Conservation (phyloP, 2,113 vertebrate genomes). For the Genyomyrus donnyi region DNA sequence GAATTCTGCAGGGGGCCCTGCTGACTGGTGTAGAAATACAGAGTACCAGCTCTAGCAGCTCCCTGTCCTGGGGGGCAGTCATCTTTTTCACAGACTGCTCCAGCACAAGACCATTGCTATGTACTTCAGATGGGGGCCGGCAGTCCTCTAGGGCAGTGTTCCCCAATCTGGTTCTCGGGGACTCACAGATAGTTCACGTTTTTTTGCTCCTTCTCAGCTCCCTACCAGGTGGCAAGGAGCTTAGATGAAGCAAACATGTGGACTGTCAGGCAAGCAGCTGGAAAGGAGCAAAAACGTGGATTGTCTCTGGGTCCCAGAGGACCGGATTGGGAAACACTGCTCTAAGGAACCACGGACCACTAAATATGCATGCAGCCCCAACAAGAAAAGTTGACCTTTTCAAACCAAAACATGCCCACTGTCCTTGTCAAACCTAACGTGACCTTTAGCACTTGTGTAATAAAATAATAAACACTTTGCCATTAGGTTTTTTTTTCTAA, state of each 20-base stretch:
- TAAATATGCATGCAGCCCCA: background rate
- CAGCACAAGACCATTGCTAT: slow-evolving; percentile 81
- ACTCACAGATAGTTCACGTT: background rate
- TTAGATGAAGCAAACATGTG: no score
- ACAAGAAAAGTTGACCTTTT: background rate
- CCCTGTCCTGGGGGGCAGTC: slow-evolving; percentile 72
- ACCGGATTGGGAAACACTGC: background rate
- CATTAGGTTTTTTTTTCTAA: background rate
- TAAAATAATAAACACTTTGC: background rate
- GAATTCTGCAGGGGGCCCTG: slow-evolving; percentile 75
- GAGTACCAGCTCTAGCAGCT: slow-evolving; percentile 65
- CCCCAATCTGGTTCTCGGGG: slow-evolving; percentile 39
- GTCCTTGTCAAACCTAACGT: background rate
- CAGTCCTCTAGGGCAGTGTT: slow-evolving; percentile 51
- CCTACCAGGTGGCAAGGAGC: background rate
- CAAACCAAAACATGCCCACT: background rate
- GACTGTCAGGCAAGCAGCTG: no score
- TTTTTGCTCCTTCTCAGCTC: background rate
- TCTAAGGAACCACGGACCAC: slow-evolving; percentile 53
- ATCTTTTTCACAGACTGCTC: slow-evolving; percentile 79
- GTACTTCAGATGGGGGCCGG: slow-evolving; percentile 59
- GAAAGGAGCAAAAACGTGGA: background rate
- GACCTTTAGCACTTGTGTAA: background rate
- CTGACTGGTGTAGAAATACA: slow-evolving; percentile 61
- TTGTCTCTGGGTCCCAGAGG: background rate